Evolutionary conservation across 2,113 vertebrate species (phyloP), one percentile per base, ranked within the genome.

Genomic region (Redunca redunca): DNA sequence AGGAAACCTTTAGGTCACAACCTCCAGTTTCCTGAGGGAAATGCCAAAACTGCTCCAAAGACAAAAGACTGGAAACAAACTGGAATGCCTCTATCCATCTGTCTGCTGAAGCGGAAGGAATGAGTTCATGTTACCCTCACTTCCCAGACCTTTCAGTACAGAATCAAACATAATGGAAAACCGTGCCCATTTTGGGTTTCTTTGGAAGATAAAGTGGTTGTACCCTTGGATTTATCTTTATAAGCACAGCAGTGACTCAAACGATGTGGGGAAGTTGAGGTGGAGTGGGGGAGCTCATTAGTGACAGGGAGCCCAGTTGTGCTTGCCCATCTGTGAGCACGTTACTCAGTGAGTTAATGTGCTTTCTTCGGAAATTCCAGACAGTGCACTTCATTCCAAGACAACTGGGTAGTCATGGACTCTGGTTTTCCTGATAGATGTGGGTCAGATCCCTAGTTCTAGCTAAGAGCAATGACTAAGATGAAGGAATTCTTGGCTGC

Each of bases 21-120:
- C 98, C 99, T 96, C 94, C 98, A 93, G 95, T 97, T 99, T 99
- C 99, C 99, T 99, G 98, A 98, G 98, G 99, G 99, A 99, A 99
- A 99, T 99, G 98, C 99, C 99, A 98, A 99, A 99, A 99, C 98
- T 98, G 98, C 98, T 98, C 98, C 5, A 16, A 98, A 99, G 98
- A 99, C 99, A 99, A 99, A 99, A 98, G 99, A 97, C 96, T 98
- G 99, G 99, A 98, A 99, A 98, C 97, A 87, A 98, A 97, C 97
- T 98, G 98, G 98, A 98, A 98, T 98, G 99, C 98, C 98, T 99
- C 98, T 97, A 11, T 98, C 98, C 99, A 98, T 99, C 99, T 98
- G 98, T 98, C 98, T 98, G 98, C 98, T 67, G 89, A 50, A 95
- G 97, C 93, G 98, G 99, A 99, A 99, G 98, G 98, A 98, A 98